These are phyloP conservation scores for Teleopsis dalmanni DNA, from an alignment of 1,140 invertebrate species.

Conservation along the genomic window DNA sequence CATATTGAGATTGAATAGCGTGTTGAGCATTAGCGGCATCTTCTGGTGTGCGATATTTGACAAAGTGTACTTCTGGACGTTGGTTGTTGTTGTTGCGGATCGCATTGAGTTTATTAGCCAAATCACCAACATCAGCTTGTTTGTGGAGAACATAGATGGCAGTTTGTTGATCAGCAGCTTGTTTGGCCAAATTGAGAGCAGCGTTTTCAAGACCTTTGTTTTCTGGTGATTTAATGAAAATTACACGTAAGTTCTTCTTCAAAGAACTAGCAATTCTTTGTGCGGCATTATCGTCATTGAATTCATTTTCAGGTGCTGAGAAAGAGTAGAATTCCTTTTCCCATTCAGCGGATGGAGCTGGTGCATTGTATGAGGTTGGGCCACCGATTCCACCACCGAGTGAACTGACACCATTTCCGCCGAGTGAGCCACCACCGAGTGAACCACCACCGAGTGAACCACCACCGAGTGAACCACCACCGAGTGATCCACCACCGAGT, in stretches of 20 bases:
- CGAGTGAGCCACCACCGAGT: slow-evolving; percentile 17
- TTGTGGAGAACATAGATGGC: slow-evolving; percentile 40
- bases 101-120: slow-evolving; percentile 25
- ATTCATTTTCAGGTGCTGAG: slow-evolving; percentile 29
- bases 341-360: slow-evolving; percentile 22
- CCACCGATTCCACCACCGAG: not conserved
- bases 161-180: slow-evolving; percentile 32
- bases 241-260: slow-evolving; percentile 28
- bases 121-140: slow-evolving; percentile 33
- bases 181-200: slow-evolving; percentile 29
- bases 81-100: slow-evolving; percentile 20
- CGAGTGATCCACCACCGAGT: not conserved
- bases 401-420: not conserved
- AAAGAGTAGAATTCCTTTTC: slow-evolving; percentile 34
- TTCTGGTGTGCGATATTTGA: slow-evolving; percentile 37
- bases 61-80: slow-evolving; percentile 39
- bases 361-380: slow-evolving; percentile 19
- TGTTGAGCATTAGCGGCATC: slow-evolving; percentile 33
- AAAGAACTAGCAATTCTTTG: slow-evolving; percentile 16
- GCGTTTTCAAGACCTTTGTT: slow-evolving; percentile 33
- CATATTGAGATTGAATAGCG: slow-evolving; percentile 34
- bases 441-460: not conserved
- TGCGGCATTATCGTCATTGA: slow-evolving; percentile 11
- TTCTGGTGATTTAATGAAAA: slow-evolving; percentile 39
- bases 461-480: slow-evolving; percentile 1